Conservation (phyloP, 2,888 invertebrate species). For the Trachelus tabidus region DNA sequence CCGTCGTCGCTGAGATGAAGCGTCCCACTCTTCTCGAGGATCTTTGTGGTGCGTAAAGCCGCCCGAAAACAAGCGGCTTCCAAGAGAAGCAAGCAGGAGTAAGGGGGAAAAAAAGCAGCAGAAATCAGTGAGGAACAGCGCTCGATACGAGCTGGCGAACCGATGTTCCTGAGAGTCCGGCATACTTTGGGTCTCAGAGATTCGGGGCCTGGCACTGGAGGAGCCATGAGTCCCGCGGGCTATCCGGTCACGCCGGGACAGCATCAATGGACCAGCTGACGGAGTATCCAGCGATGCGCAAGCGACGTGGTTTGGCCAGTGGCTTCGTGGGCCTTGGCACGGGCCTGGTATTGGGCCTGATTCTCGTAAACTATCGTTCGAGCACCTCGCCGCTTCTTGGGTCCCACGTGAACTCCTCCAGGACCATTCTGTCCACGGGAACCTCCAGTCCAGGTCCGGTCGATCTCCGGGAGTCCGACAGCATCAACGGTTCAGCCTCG, state of each 20-base stretch:
- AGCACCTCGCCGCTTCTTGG: not conserved
- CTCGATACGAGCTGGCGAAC: not conserved
- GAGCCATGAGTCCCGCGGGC: conserved; percentile 29
- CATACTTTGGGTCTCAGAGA: not conserved
- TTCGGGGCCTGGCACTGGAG: not conserved
- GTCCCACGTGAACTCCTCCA: not conserved
- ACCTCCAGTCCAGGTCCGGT: not conserved
- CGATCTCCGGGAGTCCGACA: not conserved
- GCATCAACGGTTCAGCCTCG: conserved; percentile 35
- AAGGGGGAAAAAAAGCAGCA: too few relatives aligned
- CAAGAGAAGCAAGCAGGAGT: not conserved
- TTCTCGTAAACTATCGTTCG: conserved; percentile 52
- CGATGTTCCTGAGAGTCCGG: not conserved
- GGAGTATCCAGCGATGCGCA: conserved; percentile 60
- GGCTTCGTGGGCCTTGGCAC: conserved; percentile 68
- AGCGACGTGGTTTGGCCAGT: conserved; percentile 67
- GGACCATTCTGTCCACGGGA: not conserved
- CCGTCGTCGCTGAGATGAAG: not conserved
- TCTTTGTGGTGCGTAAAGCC: not conserved
- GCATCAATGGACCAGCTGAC: conserved; percentile 34
- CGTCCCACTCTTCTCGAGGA: not conserved
- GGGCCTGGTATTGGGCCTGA: conserved; percentile 69
- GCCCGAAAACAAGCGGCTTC: not conserved
- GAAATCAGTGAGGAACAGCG: not conserved
- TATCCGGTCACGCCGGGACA: conserved; percentile 29